A percentile compares a stretch with the other conserved stretches of the same genome.
Evolutionary conservation across 2,113 vertebrate species (phyloP).

Genomic region (Pteruthius melanotis): DNA sequence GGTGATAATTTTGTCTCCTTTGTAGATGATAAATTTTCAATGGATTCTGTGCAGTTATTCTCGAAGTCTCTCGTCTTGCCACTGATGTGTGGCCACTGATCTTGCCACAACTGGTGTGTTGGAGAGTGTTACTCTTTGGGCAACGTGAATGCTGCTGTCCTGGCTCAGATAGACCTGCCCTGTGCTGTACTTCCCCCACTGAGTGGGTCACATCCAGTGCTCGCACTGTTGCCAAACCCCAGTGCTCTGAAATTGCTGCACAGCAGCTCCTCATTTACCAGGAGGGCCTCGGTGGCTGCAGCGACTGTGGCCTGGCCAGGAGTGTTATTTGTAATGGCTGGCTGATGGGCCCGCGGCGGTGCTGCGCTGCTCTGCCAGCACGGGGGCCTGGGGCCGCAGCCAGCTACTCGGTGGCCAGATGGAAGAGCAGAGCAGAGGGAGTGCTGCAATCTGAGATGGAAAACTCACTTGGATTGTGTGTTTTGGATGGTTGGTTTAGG

Average conservation of each 20-base stretch:
- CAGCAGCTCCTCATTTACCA: neutral
- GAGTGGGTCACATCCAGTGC: neutral
- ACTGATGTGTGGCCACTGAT: no score
- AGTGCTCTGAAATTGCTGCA: neutral
- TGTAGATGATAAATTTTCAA: neutral
- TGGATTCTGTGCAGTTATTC: neutral
- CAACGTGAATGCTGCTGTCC: neutral
- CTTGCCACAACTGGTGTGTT: no score
- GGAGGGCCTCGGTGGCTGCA: neutral
- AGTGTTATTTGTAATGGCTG: neutral
- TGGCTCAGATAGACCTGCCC: fast-evolving
- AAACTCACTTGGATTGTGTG: neutral
- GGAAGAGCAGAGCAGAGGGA: neutral
- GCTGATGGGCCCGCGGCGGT: fast-evolving
- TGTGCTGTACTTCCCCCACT: neutral
- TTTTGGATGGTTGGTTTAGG: neutral
- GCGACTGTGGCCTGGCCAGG: neutral
- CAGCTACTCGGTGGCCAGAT: neutral
- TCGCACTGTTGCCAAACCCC: fast-evolving
- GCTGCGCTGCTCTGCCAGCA: neutral
- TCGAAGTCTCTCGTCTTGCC: neutral
- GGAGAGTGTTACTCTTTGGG: neutral
- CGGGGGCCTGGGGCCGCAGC: neutral
- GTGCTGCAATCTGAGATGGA: neutral
- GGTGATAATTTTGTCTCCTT: neutral